A percentile compares a stretch with the other conserved stretches of the same genome.
Evolutionary conservation across 2,888 invertebrate genomes (phyloP).

Genomic region (Bibio marci): DNA sequence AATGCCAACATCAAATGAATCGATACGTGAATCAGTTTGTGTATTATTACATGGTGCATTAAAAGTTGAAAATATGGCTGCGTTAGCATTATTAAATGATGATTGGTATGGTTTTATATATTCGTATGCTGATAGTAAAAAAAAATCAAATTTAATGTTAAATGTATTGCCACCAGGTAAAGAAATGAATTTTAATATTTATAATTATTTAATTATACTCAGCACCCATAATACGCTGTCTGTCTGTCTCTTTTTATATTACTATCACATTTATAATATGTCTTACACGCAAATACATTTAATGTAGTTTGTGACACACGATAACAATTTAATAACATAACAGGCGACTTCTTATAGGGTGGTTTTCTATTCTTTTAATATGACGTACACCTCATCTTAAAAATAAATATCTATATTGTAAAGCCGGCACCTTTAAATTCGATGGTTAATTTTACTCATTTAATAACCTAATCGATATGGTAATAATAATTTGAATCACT

Average conservation of each 20-base stretch:
- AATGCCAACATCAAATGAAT: slow-evolving; percentile 6
- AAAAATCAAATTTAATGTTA: slow-evolving; percentile 83
- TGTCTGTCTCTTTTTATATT: slow-evolving; percentile 13
- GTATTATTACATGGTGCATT: slow-evolving; percentile 84
- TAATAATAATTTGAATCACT: too few relatives aligned
- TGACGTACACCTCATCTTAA: too few relatives aligned
- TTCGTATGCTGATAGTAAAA: slow-evolving; percentile 84
- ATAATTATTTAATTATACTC: background rate
- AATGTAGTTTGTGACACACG: too few relatives aligned
- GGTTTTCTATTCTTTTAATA: too few relatives aligned
- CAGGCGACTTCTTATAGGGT: too few relatives aligned
- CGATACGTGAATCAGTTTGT: slow-evolving; percentile 64
- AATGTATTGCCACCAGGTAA: slow-evolving; percentile 67
- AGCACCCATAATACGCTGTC: background rate
- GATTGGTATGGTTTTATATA: slow-evolving; percentile 93
- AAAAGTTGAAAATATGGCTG: slow-evolving; percentile 83
- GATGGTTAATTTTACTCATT: too few relatives aligned
- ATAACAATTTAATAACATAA: too few relatives aligned
- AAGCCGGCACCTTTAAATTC: too few relatives aligned
- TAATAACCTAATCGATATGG: too few relatives aligned
- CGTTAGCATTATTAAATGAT: slow-evolving; percentile 62
- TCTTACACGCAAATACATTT: too few relatives aligned
- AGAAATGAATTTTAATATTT: background rate
- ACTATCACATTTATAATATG: too few relatives aligned
- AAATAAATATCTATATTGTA: too few relatives aligned